phyloP scores from a whole-genome alignment of 2,113 vertebrate genomes.

The Peromyscus leucopus region DNA sequence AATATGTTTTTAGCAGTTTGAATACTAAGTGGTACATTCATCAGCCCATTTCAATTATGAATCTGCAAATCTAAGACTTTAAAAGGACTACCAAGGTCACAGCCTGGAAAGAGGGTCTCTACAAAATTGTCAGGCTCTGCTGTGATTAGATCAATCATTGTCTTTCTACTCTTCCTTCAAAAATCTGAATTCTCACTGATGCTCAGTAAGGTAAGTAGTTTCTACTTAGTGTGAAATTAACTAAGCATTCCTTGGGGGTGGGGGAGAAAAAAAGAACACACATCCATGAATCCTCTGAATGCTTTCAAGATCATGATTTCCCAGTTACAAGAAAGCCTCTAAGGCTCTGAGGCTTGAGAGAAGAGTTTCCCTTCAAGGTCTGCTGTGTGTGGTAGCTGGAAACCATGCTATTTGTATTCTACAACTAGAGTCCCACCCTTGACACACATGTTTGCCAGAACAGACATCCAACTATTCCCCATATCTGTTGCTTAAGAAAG shows the following conservation, averaged over 20 bases:
- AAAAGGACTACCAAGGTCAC: background rate
- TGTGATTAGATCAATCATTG: background rate
- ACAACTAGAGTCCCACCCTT: background rate
- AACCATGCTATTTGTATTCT: background rate
- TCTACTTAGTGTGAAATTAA: background rate
- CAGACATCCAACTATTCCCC: background rate
- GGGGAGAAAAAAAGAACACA: background rate
- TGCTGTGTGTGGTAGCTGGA: background rate
- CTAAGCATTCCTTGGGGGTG: background rate
- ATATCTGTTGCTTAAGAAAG: background rate
- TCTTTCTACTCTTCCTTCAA: background rate
- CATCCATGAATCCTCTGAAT: background rate
- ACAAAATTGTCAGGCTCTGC: background rate
- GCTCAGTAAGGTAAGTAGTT: background rate
- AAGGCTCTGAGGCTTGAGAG: background rate
- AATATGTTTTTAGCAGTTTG: background rate
- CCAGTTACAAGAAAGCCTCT: background rate
- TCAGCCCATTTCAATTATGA: background rate
- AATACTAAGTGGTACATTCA: background rate
- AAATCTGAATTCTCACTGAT: constrained; percentile 1
- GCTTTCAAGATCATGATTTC: background rate
- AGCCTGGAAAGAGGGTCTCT: background rate
- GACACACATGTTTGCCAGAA: background rate
- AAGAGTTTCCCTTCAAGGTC: background rate
- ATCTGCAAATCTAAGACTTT: constrained; percentile 18